Evolutionary conservation across 2,797 vertebrate genomes (phyloP), one percentile per base, ranked within the genome.

Genomic region (Tokudaia muenninki): DNA sequence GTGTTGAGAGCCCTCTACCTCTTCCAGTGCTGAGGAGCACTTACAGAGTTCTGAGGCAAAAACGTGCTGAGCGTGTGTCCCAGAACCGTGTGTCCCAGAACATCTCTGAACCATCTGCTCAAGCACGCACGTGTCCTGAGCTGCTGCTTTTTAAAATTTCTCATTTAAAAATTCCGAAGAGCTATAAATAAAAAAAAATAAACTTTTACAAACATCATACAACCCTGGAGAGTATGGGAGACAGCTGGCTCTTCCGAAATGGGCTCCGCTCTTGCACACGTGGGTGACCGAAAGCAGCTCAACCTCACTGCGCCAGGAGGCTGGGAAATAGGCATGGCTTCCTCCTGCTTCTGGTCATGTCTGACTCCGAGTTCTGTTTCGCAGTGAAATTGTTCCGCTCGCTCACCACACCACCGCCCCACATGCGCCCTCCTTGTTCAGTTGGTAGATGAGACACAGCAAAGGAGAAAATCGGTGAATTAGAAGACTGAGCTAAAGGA

Each of bases 131-230:
- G 75, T 61, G 34, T 57, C 97, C 78, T 95, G 94, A n/a, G 2
- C 31, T 89, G 37, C 0, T n/a, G 29, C 63, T 97, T 97, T 97
- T 94, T 83, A 22, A 55, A 55, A 19, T 93, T 92, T 98, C 93
- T 93, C 96, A 97, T 50, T 86, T 97, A 97, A 98, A 98, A 97
- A 94, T 96, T 74, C 55, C 86, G 87, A 94, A 97, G 89, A 61
- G 13, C 90, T 86, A 52, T 94, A 97, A 92, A 79, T 92, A 63
- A 79, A 95, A 61, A 61, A 29, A 63, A 70, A 57, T 16, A 90
- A 95, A 93, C 87, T 75, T 61, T 29, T 34, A 65, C 67, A 81
- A 77, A 50, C 78, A 80, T 87, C 57, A 87, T 74, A 26, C 24
- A 91, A 70, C n/a, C 87, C 77, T 90, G 44, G 61, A 87, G 92